phyloP scores from a whole-genome alignment of 2,797 vertebrate species.

The Alcedo atthis region DNA sequence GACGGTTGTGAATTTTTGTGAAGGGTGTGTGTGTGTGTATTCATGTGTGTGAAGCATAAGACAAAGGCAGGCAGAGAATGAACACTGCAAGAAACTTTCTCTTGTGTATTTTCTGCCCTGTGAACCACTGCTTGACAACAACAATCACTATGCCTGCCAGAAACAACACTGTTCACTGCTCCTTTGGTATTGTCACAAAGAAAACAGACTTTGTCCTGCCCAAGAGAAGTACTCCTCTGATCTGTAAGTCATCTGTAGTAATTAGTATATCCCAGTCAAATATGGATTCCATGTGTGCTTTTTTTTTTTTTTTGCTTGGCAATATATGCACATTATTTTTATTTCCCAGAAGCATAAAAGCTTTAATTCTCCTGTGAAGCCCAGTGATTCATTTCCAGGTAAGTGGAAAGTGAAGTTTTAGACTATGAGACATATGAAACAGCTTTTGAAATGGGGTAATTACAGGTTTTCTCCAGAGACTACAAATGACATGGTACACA shows the following conservation, averaged over 20 bases:
- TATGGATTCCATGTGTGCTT: not conserved
- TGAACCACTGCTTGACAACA: not conserved
- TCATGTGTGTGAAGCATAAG: not conserved
- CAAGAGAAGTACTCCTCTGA: not conserved
- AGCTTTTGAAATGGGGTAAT: conserved; percentile 14
- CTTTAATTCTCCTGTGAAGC: not conserved
- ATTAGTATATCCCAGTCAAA: not conserved
- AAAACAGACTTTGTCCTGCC: not conserved
- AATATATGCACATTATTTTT: not conserved
- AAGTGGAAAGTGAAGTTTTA: conserved; percentile 14
- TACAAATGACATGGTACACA: not conserved
- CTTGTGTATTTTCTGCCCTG: not conserved
- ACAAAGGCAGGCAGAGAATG: not conserved
- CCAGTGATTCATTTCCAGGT: conserved; percentile 30
- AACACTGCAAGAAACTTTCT: not conserved
- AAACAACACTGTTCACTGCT: not conserved
- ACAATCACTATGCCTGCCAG: not conserved
- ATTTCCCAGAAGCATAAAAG: conserved; percentile 12
- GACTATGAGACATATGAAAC: not conserved
- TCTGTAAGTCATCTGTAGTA: conserved; percentile 16
- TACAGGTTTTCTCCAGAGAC: not conserved
- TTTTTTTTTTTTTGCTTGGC: conserved; percentile 10
- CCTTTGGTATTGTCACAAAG: not conserved
- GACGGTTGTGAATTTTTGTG: not conserved
- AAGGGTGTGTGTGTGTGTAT: not conserved